Conservation (phyloP, 1,140 invertebrate genomes). For the Vollenhovia emeryi region DNA sequence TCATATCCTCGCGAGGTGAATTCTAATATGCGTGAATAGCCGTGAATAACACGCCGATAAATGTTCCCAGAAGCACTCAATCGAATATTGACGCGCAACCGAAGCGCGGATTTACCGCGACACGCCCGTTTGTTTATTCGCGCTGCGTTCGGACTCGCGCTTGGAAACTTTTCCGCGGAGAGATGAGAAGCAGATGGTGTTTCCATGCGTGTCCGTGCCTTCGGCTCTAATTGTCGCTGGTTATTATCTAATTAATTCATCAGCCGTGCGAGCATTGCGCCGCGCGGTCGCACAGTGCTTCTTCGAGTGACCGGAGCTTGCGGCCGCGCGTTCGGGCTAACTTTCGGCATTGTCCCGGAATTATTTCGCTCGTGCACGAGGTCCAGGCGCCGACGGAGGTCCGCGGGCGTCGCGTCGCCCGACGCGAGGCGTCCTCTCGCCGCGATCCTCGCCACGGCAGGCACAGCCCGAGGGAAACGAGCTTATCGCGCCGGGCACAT, state of each 20-base stretch:
- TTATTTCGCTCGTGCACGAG: neutral
- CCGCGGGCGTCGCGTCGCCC: neutral
- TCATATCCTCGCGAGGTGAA: neutral
- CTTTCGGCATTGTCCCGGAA: slow-evolving; percentile 24
- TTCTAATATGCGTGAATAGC: neutral
- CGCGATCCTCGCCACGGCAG: neutral
- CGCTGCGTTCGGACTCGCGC: neutral
- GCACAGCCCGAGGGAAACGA: neutral
- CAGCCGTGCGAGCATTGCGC: slow-evolving; percentile 53
- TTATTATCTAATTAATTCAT: slow-evolving; percentile 81
- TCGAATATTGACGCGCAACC: neutral
- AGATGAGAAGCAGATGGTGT: slow-evolving; percentile 79
- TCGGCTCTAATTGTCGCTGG: slow-evolving; percentile 76
- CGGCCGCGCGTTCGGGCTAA: slow-evolving; percentile 2
- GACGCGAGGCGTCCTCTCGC: neutral
- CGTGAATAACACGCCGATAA: neutral
- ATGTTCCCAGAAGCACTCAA: neutral
- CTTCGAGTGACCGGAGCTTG: slow-evolving; percentile 58
- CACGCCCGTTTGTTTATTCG: neutral
- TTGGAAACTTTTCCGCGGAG: slow-evolving; percentile 67
- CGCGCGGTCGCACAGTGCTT: slow-evolving; percentile 39
- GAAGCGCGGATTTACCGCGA: neutral
- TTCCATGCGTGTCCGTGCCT: slow-evolving; percentile 68
- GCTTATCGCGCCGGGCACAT: neutral
- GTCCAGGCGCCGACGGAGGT: neutral